Conservation (phyloP, 2,888 invertebrate species). For the Andrena hattorfiana region DNA sequence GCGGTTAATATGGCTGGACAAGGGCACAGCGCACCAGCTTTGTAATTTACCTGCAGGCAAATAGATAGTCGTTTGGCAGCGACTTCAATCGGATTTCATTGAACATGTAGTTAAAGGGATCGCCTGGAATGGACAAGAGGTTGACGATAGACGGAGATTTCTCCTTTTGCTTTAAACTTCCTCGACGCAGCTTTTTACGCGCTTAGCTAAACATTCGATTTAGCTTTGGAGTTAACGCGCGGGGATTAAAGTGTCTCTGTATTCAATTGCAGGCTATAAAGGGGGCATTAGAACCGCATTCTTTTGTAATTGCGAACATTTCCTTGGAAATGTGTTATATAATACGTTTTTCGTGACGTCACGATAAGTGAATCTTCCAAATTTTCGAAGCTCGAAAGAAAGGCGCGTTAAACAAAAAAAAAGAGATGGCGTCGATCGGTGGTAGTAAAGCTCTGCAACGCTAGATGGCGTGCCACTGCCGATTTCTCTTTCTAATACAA, state of each 20-base stretch:
- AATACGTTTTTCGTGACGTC: neutral
- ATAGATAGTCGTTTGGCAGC: slow-evolving; percentile 44
- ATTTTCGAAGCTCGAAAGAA: neutral
- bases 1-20: slow-evolving; percentile 24
- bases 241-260: neutral
- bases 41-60: slow-evolving; percentile 54
- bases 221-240: neutral
- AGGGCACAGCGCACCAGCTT: slow-evolving; percentile 37
- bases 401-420: neutral
- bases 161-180: slow-evolving; percentile 9
- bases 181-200: neutral
- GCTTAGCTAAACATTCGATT: slow-evolving; percentile 21
- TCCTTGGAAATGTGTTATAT: too few relatives aligned
- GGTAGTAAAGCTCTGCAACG: slow-evolving; percentile 1
- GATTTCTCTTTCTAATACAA: slow-evolving; percentile 15
- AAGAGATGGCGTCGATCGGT: neutral
- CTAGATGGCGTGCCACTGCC: slow-evolving; percentile 22
- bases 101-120: slow-evolving; percentile 60
- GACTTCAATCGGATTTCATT: slow-evolving; percentile 63
- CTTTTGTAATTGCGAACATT: too few relatives aligned
- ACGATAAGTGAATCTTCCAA: neutral
- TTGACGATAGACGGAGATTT: slow-evolving; percentile 38
- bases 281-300: too few relatives aligned
- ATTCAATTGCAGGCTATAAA: neutral
- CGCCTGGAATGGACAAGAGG: slow-evolving; percentile 50